Evolutionary conservation across 2,888 invertebrate species (phyloP).

Genomic region (Philereme transversata): DNA sequence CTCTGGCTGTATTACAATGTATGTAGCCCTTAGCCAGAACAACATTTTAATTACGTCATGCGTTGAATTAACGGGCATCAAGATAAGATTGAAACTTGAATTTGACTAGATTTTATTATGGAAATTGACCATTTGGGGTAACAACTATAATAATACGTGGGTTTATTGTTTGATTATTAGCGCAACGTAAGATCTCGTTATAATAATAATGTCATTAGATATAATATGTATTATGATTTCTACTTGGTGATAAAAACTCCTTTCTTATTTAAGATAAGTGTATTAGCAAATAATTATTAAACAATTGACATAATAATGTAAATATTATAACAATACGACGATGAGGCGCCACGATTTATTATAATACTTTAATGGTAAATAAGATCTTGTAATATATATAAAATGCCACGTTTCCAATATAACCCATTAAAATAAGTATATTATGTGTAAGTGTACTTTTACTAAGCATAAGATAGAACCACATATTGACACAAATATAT

Average conservation of each 20-base stretch:
- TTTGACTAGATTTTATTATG: too few species aligned
- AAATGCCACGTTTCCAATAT: slow-evolving; percentile 40
- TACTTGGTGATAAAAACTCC: background rate
- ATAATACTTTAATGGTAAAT: slow-evolving; percentile 38
- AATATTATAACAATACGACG: slow-evolving; percentile 14
- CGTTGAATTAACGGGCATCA: too few species aligned
- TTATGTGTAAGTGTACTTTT: background rate
- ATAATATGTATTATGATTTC: background rate
- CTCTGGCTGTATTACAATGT: too few species aligned
- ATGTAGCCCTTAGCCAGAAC: too few species aligned
- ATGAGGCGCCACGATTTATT: slow-evolving; percentile 30
- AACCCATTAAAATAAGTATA: slow-evolving; percentile 32
- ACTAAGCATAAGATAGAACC: too few species aligned
- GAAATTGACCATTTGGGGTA: background rate
- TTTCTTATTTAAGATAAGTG: slow-evolving; percentile 21
- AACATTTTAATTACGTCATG: too few species aligned
- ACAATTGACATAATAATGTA: slow-evolving; percentile 8
- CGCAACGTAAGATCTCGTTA: background rate
- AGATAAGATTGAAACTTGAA: too few species aligned
- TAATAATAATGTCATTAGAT: background rate
- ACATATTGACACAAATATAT: too few species aligned
- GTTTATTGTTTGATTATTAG: background rate
- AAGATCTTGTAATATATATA: slow-evolving; percentile 35
- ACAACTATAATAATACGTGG: background rate
- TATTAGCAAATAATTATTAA: slow-evolving; percentile 29